Base-by-base conservation (phyloP, 2,888 invertebrate species). In the Neelides folsomi region DNA sequence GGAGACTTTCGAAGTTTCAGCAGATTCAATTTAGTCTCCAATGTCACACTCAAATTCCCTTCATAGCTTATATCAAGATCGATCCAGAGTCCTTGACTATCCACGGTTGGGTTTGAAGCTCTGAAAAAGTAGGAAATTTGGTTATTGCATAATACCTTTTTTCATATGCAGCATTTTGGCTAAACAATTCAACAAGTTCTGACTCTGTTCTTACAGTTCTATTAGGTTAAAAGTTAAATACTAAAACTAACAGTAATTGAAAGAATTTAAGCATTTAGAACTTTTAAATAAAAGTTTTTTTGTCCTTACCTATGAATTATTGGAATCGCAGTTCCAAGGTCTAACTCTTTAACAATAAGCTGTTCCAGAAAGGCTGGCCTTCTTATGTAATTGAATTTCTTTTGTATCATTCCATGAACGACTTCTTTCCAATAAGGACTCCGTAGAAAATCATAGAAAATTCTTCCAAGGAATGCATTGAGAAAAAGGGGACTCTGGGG, bases 291-390 rank as follows among this genome's bases (percentile, higher is more conserved):
- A n/a, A n/a, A n/a, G n/a, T n/a, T n/a, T n/a, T n/a, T n/a, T n/a
- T n/a, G n/a, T n/a, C n/a, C 42, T 34, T 47, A 60, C 59, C 56
- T 52, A 59, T 76, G 76, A 60, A 86, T 76, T 20, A 78, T 69
- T 15, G 85, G 85, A 16, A 83, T 76, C 35, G 79, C 77, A 58
- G 75, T 75, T 38, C 84, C 83, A 62, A 89, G 75, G 42, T 81
- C 79, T 63, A 90, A 72, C 67, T 84, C 81, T 35, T 82, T 80
- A 60, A 92, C 78, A 46, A 78, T 71, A 49, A 93, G 75, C 60
- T 84, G 83, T 58, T 88, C 86, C 75, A 93, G 86, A 71, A 92
- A 89, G 65, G 85, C 82, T 1, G 93, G 92, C 67, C 85, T 81
- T 74, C 85, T 87, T 61, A 93, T 83, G 54, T 86, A 83, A 53